Base-by-base conservation (phyloP, 2,797 vertebrate species). In the Gouania willdenowi region DNA sequence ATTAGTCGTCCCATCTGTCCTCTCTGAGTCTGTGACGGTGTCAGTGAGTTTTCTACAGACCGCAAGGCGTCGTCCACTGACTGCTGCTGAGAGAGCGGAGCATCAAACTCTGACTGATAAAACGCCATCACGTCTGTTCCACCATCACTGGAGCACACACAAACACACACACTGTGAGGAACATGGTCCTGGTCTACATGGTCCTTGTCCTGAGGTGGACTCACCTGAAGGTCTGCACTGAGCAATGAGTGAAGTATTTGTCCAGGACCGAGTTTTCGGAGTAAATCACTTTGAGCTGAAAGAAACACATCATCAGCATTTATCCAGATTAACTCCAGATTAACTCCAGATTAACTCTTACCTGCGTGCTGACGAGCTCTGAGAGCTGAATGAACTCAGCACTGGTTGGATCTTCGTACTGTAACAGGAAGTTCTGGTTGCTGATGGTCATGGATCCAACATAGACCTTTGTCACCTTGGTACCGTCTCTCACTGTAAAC, bases 181-280 rank as follows among this genome's bases (percentile, higher is more conserved):
- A 20, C 4, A 23, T 5, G 9, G 1, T 8, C 8, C n/a, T 4
- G 8, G n/a, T 8, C 8, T 21, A 22, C 5, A 22, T 3, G n/a
- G n/a, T n/a, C n/a, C n/a, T n/a, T n/a, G n/a, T n/a, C 6, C 7
- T 24, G 11, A 26, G 3, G 11, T 10, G 23, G 4, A 9, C 7
- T 0, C 57, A 97, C 95, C 95, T 98, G 88, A 98, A 97, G 0
- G 91, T 91, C 19, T 91, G 89, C 7, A 98, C 85, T 0, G 59
- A 41, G 0, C 91, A 92, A 8, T 49, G 59, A 34, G 49, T 73
- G 26, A 92, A 84, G 71, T 90, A 89, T 5, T 76, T 88, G 2
- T 85, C 81, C 30, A 95, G 77, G 28, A 81, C 30, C 0, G 62
- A 54, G 1, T 88, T 68, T 25, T 45, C 72, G 2, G 25, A 66